These are phyloP conservation scores for Mustela lutreola DNA, from an alignment of 2,113 vertebrate species.

Conservation along the genomic window DNA sequence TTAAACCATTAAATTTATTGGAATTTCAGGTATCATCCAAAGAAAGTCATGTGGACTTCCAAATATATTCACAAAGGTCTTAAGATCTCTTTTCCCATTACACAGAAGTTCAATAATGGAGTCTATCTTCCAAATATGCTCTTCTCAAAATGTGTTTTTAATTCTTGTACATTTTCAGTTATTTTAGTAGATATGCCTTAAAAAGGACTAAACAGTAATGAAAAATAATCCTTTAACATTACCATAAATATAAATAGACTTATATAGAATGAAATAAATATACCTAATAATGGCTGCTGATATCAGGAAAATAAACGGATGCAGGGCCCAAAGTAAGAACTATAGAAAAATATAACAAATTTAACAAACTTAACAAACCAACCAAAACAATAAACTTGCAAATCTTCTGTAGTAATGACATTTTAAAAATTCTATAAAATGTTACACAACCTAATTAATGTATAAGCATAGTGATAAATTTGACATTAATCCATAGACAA, in stretches of 20 bases:
- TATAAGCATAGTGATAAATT: neutral
- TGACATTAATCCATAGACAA: neutral
- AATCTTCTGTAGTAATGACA: neutral
- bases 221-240: neutral
- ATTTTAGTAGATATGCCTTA: neutral
- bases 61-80: neutral
- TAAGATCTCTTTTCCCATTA: neutral
- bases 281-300: neutral
- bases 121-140: conserved; percentile 32
- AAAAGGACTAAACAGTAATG: neutral
- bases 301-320: neutral
- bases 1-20: neutral
- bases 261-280: neutral
- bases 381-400: conserved; percentile 7
- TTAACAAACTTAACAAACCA: neutral
- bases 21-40: neutral
- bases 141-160: conserved; percentile 41
- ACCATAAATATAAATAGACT: neutral
- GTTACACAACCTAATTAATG: neutral
- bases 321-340: neutral
- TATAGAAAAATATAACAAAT: neutral
- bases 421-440: conserved; percentile 45
- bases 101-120: neutral
- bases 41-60: neutral
- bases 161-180: conserved; percentile 29